Conservation (phyloP, 2,113 vertebrate species). For the Sinosuthora webbiana region DNA sequence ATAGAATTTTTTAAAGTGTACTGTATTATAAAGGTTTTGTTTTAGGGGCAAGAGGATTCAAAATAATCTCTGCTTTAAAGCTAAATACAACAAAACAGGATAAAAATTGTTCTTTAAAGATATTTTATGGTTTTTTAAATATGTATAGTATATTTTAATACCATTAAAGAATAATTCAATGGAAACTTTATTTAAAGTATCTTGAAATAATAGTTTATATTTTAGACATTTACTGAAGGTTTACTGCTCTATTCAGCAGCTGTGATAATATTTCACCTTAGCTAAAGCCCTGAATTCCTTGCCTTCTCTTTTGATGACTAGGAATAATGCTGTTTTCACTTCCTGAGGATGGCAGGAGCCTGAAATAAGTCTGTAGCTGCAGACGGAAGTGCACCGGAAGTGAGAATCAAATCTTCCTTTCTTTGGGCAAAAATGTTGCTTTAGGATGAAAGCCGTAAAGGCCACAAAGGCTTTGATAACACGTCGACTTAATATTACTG, state of each 20-base stretch:
- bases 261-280: neutral
- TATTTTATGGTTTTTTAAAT: neutral
- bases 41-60: neutral
- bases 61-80: neutral
- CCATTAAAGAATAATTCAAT: neutral
- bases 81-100: neutral
- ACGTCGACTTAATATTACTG: accelerated
- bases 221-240: neutral
- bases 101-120: neutral
- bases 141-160: neutral
- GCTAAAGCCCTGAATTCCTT: neutral
- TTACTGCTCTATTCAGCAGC: neutral
- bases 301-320: neutral
- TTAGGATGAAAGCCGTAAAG: neutral
- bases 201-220: neutral
- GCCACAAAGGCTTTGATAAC: neutral
- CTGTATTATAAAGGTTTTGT: neutral
- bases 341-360: neutral
- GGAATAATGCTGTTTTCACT: neutral
- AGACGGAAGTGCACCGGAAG: neutral
- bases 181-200: neutral
- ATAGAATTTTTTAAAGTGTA: neutral
- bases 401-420: neutral
- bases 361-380: neutral
- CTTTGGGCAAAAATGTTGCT: neutral